Conservation (phyloP, 2,113 vertebrate species). For the Salvelinus sp. region DNA sequence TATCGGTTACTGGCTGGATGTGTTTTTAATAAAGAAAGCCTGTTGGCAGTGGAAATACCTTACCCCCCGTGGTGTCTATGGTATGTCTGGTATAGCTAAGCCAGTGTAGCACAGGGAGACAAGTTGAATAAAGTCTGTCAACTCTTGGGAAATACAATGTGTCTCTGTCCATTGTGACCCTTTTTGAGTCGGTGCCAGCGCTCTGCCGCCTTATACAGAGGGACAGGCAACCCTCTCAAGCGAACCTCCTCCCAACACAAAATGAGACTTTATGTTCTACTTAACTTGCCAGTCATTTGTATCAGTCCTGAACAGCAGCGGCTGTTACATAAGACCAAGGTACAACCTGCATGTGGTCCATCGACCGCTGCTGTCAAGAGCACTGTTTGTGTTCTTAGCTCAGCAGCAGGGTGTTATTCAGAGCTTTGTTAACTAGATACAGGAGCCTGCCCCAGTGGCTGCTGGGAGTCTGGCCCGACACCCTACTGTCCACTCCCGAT, state of each 20-base stretch:
- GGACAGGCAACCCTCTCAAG: conserved; percentile 1
- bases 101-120: neutral
- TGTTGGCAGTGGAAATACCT: conserved; percentile 54
- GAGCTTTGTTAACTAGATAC: conserved; percentile 61
- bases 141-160: neutral
- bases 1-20: conserved; percentile 1
- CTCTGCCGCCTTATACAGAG: conserved; percentile 19
- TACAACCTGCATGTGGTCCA: conserved; percentile 24
- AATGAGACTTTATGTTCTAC: conserved; percentile 4
- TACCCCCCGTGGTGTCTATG: conserved; percentile 26
- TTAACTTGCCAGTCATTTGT: conserved; percentile 4
- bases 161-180: conserved; percentile 15
- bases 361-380: conserved; percentile 23
- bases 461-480: conserved; percentile 33
- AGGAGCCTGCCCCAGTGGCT: conserved; percentile 37
- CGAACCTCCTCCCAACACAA: neutral
- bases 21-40: conserved; percentile 46
- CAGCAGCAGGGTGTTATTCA: conserved; percentile 31
- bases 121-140: neutral
- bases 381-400: conserved; percentile 48
- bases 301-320: conserved; percentile 13
- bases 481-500: neutral
- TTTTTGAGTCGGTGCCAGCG: conserved; percentile 20
- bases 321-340: conserved; percentile 30
- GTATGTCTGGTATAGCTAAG: conserved; percentile 17